These are phyloP conservation scores for Lithophane semibrunnea DNA, from an alignment of 2,888 invertebrate genomes.

Conservation along the genomic window DNA sequence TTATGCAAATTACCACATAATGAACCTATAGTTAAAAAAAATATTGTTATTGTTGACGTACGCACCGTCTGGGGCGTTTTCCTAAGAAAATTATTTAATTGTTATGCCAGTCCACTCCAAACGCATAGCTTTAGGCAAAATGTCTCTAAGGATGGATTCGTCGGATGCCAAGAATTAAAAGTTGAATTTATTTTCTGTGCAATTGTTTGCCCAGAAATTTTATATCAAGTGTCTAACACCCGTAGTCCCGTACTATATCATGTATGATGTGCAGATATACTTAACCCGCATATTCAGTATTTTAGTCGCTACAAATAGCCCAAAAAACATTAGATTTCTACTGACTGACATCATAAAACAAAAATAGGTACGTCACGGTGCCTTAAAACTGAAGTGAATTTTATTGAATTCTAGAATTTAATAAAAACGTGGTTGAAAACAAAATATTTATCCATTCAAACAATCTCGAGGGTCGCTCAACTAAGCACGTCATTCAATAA, in stretches of 20 bases:
- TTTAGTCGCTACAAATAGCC: slow-evolving; percentile 3
- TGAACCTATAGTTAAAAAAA: not conserved
- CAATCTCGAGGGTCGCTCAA: slow-evolving; percentile 50
- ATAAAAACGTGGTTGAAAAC: slow-evolving; percentile 32
- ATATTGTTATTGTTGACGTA: not conserved
- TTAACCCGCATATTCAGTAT: not conserved
- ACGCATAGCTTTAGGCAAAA: not conserved
- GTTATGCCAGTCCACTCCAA: not conserved
- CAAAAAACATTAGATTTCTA: slow-evolving; percentile 16
- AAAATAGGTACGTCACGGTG: slow-evolving; percentile 4
- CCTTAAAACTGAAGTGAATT: slow-evolving; percentile 1
- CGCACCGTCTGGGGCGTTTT: not conserved
- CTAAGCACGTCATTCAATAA: slow-evolving; percentile 55
- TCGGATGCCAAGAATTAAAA: not conserved
- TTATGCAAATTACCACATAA: not conserved
- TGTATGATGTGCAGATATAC: not conserved
- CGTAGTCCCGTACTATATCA: not conserved
- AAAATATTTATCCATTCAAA: slow-evolving; percentile 62
- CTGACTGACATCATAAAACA: slow-evolving; percentile 7
- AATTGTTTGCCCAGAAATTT: not conserved
- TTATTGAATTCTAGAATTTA: slow-evolving; percentile 30
- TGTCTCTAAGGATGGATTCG: not conserved
- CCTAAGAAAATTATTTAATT: not conserved
- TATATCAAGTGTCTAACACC: not conserved
- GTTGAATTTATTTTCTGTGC: not conserved